Percentiles rank a stretch among this genome's conserved stretches.
phyloP scores from a whole-genome alignment of 2,888 invertebrate species.

The Kuschelorhynchus macadamiae region DNA sequence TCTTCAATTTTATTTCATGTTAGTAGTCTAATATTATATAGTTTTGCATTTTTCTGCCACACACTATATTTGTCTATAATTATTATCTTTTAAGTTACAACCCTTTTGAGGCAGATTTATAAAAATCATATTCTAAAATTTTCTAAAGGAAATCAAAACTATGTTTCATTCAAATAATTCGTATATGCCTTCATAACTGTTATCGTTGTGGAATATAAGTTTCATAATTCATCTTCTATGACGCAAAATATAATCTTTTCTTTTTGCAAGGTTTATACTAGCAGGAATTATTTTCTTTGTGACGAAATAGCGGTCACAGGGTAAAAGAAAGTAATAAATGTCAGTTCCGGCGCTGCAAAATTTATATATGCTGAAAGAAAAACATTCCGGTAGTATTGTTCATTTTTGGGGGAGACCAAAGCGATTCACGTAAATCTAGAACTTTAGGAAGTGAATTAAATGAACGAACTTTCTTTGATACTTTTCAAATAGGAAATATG shows the following conservation, averaged over 20 bases:
- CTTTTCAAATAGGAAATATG: too few relatives aligned
- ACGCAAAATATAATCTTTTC: conserved; percentile 17
- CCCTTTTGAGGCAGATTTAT: too few relatives aligned
- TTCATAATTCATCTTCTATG: conserved; percentile 38
- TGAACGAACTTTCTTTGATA: too few relatives aligned
- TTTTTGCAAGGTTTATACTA: conserved; percentile 28
- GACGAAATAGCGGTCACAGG: conserved; percentile 26
- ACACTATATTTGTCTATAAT: too few relatives aligned
- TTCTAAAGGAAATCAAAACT: too few relatives aligned
- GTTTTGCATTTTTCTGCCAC: too few relatives aligned
- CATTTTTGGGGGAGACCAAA: background rate
- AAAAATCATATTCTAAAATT: too few relatives aligned
- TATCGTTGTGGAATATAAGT: conserved; percentile 19
- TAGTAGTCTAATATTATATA: too few relatives aligned
- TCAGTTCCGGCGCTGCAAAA: conserved; percentile 37
- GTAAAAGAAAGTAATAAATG: conserved; percentile 41
- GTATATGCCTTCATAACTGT: conserved; percentile 4
- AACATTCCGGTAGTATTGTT: conserved; percentile 16
- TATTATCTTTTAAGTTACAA: too few relatives aligned
- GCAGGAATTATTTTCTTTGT: conserved; percentile 28
- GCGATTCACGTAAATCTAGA: background rate
- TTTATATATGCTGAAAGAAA: conserved; percentile 31
- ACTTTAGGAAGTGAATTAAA: background rate
- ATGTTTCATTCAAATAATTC: too few relatives aligned
- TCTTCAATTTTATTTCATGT: too few relatives aligned